A percentile compares a stretch with the other conserved stretches of the same genome.
phyloP scores from a whole-genome alignment of 2,888 invertebrate species.

The Pandemis cinnamomeana region DNA sequence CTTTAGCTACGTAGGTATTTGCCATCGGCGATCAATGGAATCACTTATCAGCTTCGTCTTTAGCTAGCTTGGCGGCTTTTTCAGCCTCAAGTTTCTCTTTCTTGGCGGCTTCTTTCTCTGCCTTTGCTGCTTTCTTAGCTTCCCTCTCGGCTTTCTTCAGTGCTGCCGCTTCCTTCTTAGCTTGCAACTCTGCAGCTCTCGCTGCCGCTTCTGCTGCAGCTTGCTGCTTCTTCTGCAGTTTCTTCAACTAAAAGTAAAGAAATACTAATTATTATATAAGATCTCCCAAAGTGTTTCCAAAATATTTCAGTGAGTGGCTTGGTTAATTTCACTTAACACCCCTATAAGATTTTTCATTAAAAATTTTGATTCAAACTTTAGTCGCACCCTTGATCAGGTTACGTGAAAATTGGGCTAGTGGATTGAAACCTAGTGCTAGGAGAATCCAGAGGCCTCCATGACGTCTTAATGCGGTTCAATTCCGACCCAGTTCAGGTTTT shows the following conservation, averaged over 20 bases:
- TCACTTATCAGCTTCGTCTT: neutral
- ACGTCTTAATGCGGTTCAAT: no score
- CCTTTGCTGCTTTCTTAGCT: constrained; percentile 28
- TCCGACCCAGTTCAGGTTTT: no score
- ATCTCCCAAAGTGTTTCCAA: neutral
- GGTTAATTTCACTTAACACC: no score
- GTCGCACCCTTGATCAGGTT: no score
- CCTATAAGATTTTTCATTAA: no score
- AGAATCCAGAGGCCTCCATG: no score
- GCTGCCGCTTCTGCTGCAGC: constrained; percentile 53
- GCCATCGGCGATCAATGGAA: neutral
- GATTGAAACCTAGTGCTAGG: no score
- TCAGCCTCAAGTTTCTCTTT: neutral
- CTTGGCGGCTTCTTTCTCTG: constrained; percentile 4
- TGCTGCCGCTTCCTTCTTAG: constrained; percentile 41
- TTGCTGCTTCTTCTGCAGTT: constrained; percentile 65
- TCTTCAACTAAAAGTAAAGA: constrained; percentile 60
- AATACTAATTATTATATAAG: neutral
- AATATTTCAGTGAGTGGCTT: no score
- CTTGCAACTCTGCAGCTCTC: constrained; percentile 44
- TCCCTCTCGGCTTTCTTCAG: constrained; percentile 41
- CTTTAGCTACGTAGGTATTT: neutral
- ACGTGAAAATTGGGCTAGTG: no score
- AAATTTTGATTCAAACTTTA: no score
- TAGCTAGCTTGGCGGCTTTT: neutral